phyloP scores from a whole-genome alignment of 2,888 invertebrate genomes.

The Orchesellides sinensis region DNA sequence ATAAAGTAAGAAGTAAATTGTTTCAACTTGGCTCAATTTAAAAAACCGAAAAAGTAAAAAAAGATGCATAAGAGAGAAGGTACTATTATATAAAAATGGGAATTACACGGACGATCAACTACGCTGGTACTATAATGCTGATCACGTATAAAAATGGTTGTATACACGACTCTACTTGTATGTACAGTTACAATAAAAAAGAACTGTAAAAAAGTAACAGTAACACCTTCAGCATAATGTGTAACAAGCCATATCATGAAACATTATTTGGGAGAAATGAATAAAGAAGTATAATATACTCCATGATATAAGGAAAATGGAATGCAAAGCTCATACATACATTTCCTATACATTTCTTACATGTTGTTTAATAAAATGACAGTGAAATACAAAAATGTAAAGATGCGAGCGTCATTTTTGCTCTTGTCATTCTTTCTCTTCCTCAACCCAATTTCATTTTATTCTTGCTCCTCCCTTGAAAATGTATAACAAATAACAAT shows the following conservation, averaged over 20 bases:
- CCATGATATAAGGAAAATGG: too few relatives aligned
- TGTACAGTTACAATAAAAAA: not conserved
- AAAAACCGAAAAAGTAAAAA: too few relatives aligned
- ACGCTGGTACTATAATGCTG: slow-evolving; percentile 7
- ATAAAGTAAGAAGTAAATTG: not conserved
- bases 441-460: too few relatives aligned
- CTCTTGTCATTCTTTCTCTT: not conserved
- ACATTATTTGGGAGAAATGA: slow-evolving; percentile 63
- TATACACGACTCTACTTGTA: not conserved
- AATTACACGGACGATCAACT: slow-evolving; percentile 15
- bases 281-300: slow-evolving; percentile 34
- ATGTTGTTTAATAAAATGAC: not conserved
- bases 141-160: slow-evolving; percentile 30
- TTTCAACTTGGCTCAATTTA: too few relatives aligned
- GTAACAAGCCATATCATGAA: slow-evolving; percentile 46
- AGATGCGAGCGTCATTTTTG: not conserved
- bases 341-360: too few relatives aligned
- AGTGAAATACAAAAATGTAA: not conserved
- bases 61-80: not conserved
- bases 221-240: slow-evolving; percentile 30
- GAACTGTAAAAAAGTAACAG: not conserved
- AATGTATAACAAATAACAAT: not conserved
- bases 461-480: too few relatives aligned
- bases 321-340: slow-evolving; percentile 18
- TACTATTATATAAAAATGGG: not conserved